These are phyloP conservation scores for Dyspetes luteomarginatus DNA, from an alignment of 2,888 invertebrate species.

Conservation along the genomic window DNA sequence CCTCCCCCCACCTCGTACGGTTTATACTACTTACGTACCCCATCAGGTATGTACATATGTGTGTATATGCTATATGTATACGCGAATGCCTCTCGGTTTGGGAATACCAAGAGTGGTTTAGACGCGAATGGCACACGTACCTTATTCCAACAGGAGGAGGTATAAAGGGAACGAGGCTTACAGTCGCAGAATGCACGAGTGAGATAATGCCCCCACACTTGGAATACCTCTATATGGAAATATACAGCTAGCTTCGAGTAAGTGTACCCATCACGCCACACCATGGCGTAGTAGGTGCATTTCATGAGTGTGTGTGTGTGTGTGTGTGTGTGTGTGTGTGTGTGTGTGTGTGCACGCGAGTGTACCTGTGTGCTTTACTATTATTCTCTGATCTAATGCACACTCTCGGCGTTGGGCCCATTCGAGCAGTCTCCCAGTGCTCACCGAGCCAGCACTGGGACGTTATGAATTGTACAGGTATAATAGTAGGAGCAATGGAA, in stretches of 20 bases:
- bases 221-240: constrained; percentile 58
- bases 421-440: constrained; percentile 31
- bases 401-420: constrained; percentile 17
- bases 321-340: background rate
- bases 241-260: constrained; percentile 41
- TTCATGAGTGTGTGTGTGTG: background rate
- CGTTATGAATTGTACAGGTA: constrained; percentile 54
- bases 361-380: constrained; percentile 3
- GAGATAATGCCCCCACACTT: constrained; percentile 61
- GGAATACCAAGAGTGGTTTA: constrained; percentile 48
- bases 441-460: constrained; percentile 31
- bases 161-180: constrained; percentile 32
- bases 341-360: background rate
- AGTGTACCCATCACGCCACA: constrained; percentile 21
- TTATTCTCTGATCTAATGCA: constrained; percentile 40
- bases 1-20: too few relatives aligned
- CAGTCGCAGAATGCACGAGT: constrained; percentile 54
- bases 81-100: constrained; percentile 17
- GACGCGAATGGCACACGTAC: constrained; percentile 53
- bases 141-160: constrained; percentile 14
- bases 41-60: background rate
- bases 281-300: constrained; percentile 26
- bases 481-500: constrained; percentile 24
- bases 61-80: background rate
- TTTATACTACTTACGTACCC: constrained; percentile 40